A percentile compares a stretch with the other conserved stretches of the same genome.
Conservation (phyloP, 30 jellyfish, hydroid and myxozoan genomes). For the Pseudorhiza aurosa region DNA sequence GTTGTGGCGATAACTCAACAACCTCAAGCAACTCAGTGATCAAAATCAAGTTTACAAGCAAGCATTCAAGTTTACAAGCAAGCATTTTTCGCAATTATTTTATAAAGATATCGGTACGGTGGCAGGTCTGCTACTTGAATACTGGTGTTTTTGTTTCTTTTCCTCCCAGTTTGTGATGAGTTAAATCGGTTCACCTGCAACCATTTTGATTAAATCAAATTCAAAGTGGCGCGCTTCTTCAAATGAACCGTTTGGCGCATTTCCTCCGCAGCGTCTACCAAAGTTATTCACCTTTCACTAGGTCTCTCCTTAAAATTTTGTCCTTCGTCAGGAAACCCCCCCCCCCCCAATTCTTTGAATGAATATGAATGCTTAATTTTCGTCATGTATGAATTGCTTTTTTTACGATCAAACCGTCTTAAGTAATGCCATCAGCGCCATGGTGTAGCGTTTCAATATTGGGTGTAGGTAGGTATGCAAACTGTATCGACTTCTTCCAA, state of each 20-base stretch:
- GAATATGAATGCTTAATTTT: no score
- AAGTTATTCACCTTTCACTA: no score
- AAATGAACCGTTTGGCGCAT: not conserved
- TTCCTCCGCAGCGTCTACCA: conserved; percentile 34
- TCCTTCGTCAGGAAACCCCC: no score
- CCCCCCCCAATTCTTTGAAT: no score
- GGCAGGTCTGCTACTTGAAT: not conserved
- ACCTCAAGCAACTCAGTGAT: not conserved
- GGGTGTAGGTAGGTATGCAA: no score
- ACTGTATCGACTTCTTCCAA: no score
- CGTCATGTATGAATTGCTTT: no score
- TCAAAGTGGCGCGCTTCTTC: conserved; percentile 39
- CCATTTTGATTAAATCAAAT: not conserved
- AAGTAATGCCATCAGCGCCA: no score
- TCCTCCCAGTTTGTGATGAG: not conserved
- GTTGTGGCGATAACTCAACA: not conserved
- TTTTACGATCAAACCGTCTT: no score
- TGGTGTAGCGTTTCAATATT: no score
- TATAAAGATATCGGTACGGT: not conserved
- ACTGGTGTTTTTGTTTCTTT: not conserved
- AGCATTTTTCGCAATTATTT: not conserved
- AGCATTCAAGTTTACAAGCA: not conserved
- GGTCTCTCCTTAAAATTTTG: no score
- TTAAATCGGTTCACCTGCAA: conserved; percentile 35
- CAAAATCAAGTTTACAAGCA: not conserved